Evolutionary conservation across 2,888 invertebrate species (phyloP), one percentile per base, ranked within the genome.

Genomic region (Melipona beecheii): DNA sequence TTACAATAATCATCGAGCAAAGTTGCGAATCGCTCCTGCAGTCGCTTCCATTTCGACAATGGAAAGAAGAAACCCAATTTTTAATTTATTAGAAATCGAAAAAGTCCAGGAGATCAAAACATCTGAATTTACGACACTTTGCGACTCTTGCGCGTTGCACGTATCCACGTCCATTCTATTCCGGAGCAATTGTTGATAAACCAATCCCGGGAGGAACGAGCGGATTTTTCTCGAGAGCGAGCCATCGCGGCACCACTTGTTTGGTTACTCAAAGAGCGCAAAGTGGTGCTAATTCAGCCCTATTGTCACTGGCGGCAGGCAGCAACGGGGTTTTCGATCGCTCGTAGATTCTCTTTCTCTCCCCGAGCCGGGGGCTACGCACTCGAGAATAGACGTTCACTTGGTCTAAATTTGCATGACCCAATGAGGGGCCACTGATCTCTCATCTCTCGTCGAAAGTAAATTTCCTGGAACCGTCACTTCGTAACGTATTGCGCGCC

Each of bases 351-450:
- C 71, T 24, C 64, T 56, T 74, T 72, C 66, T 31, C 49, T 43
- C 50, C n/a, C 24, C 17, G n/a, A 27, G 50, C 65, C 64, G 13
- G 62, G 21, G 62, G 79, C 78, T 31, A 69, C 65, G 50, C 27
- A 54, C 62, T 74, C 78, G 84, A 79, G 84, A 89, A 82, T 84
- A 80, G 79, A 80, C 77, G 50, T 79, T 76, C 74, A 60, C 75
- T 73, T 75, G 83, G 73, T 86, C 86, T 89, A 89, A 86, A 89
- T 89, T 89, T 89, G 89, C 86, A 75, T 78, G 89, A 87, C 86
- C 89, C 80, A 89, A 86, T 83, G 77, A 75, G 87, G 83, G 89
- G 89, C 89, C 86, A 82, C 69, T 85, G 89, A 89, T 89, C 89
- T 78, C 74, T 86, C 83, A 79, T 75, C 43, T 43, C 11, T 9